Percentiles rank a stretch among this genome's conserved stretches.
Evolutionary conservation across 2,888 invertebrate genomes (phyloP).

Genomic region (Thera britannica): DNA sequence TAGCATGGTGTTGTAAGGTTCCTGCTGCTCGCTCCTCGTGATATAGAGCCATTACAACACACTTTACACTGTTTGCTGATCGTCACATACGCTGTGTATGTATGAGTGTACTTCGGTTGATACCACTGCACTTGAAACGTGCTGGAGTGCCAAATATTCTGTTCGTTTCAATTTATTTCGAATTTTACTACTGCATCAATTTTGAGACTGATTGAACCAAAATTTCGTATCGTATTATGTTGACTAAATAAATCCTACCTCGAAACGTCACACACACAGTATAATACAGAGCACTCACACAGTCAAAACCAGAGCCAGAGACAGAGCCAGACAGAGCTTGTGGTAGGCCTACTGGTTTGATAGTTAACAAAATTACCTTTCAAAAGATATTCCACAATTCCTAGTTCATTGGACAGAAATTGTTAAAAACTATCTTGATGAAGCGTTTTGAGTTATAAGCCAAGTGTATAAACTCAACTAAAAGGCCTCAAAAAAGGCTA

Average conservation of each 20-base stretch:
- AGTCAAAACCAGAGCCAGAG: no score
- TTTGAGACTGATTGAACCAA: not conserved
- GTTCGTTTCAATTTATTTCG: conserved; percentile 3
- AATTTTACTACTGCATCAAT: conserved; percentile 5
- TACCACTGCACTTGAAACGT: conserved; percentile 27
- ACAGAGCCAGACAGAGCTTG: no score
- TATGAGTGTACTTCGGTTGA: conserved; percentile 17
- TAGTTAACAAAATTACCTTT: no score
- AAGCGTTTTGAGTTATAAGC: no score
- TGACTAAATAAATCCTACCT: not conserved
- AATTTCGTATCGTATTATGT: not conserved
- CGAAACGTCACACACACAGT: no score
- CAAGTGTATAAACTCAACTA: not conserved
- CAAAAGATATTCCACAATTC: no score
- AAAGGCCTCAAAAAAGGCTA: conserved; percentile 23
- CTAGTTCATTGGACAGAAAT: no score
- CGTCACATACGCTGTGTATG: conserved; percentile 31
- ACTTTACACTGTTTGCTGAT: conserved; percentile 64
- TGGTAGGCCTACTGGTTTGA: no score
- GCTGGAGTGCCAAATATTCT: conserved; percentile 4
- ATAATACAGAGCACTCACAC: no score
- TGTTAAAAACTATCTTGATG: no score
- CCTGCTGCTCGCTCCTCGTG: conserved; percentile 43
- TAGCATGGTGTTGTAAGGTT: conserved; percentile 32
- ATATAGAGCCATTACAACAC: conserved; percentile 59